phyloP scores from a whole-genome alignment of 1,140 invertebrate genomes.

The Bombus sibiricus region DNA sequence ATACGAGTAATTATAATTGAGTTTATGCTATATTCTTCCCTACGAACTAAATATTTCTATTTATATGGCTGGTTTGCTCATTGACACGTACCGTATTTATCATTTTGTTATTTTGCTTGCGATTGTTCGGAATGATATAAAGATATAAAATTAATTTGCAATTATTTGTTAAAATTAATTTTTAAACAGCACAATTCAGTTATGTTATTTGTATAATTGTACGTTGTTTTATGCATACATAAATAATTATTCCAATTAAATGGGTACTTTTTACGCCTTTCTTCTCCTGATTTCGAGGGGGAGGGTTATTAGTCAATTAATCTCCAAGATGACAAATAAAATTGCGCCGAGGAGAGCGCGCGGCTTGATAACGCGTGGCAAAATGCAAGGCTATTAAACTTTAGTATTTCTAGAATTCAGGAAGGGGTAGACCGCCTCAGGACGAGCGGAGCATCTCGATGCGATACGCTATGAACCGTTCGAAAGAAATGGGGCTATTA shows the following conservation, averaged over 20 bases:
- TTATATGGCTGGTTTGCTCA: too few species aligned
- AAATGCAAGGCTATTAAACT: slow-evolving; percentile 27
- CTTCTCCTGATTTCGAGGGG: not conserved
- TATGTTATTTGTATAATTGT: not conserved
- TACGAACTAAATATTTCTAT: too few species aligned
- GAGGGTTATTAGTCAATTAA: not conserved
- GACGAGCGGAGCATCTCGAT: not conserved
- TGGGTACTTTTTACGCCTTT: not conserved
- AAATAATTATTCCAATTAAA: not conserved
- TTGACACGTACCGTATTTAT: too few species aligned
- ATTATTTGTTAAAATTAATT: not conserved
- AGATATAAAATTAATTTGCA: not conserved
- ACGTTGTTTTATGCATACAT: not conserved
- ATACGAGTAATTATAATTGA: not conserved
- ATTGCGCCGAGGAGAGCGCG: not conserved
- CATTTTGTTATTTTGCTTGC: not conserved
- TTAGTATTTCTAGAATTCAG: slow-evolving; percentile 4
- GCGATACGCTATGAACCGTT: not conserved
- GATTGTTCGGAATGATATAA: not conserved
- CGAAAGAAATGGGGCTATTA: slow-evolving; percentile 29
- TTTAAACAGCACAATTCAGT: too few species aligned
- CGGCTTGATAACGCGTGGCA: not conserved
- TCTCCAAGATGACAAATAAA: not conserved
- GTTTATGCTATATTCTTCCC: not conserved
- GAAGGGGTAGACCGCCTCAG: not conserved